A percentile compares a stretch with the other conserved stretches of the same genome.
phyloP scores from a whole-genome alignment of 2,888 invertebrate species.

The Abrostola tripartita region DNA sequence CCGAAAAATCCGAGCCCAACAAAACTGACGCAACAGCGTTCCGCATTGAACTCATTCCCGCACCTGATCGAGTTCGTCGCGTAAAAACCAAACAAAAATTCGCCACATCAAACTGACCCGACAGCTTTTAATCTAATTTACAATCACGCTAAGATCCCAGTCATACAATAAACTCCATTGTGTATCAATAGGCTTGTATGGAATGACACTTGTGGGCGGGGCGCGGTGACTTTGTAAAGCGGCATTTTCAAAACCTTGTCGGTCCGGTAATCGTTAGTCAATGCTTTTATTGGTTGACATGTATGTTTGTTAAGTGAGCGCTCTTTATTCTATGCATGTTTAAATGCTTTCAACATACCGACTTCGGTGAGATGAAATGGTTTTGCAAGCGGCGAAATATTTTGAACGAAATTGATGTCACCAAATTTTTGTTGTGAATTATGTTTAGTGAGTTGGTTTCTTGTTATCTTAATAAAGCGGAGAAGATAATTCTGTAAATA shows the following conservation, averaged over 20 bases:
- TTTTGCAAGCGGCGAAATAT: slow-evolving; percentile 47
- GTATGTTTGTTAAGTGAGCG: slow-evolving; percentile 63
- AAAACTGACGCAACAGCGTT: slow-evolving; percentile 40
- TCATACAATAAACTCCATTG: slow-evolving; percentile 40
- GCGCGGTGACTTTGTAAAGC: slow-evolving; percentile 66
- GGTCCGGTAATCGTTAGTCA: slow-evolving; percentile 57
- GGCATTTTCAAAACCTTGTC: slow-evolving; percentile 61
- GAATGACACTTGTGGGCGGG: slow-evolving; percentile 64
- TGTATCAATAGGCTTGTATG: slow-evolving; percentile 39
- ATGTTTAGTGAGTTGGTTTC: slow-evolving; percentile 2
- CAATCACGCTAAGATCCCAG: slow-evolving; percentile 46
- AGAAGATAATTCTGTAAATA: no score
- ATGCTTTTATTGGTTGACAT: slow-evolving; percentile 60
- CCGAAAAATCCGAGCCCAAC: slow-evolving; percentile 19
- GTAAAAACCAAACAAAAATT: slow-evolving; percentile 81
- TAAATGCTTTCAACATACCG: slow-evolving; percentile 57
- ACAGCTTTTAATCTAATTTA: slow-evolving; percentile 71
- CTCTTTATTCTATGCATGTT: slow-evolving; percentile 57
- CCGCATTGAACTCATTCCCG: slow-evolving; percentile 27
- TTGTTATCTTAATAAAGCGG: slow-evolving; percentile 16
- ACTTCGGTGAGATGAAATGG: slow-evolving; percentile 44
- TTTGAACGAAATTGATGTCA: slow-evolving; percentile 49
- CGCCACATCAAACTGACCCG: slow-evolving; percentile 83
- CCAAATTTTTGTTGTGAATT: slow-evolving; percentile 20
- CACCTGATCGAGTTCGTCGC: slow-evolving; percentile 56